phyloP scores from a whole-genome alignment of 2,113 vertebrate genomes.

The Tachuris rubrigastra region DNA sequence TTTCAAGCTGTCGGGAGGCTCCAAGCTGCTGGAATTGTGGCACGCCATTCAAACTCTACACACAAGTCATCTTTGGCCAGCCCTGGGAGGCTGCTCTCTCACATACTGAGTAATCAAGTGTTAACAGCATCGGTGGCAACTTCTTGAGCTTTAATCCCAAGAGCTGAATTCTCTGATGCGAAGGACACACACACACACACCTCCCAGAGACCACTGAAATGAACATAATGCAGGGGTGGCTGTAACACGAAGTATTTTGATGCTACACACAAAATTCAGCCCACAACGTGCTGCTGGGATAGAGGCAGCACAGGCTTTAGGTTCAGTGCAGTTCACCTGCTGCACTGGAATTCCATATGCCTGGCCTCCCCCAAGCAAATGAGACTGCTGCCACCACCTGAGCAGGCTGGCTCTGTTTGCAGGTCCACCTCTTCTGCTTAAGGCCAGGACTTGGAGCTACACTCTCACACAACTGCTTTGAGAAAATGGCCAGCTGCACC shows the following conservation, averaged over 20 bases:
- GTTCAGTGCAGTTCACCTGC: neutral
- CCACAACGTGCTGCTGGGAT: neutral
- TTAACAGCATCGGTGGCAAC: neutral
- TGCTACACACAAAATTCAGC: neutral
- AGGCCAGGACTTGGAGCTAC: neutral
- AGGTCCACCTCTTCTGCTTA: neutral
- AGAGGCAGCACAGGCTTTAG: neutral
- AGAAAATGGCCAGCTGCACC: neutral
- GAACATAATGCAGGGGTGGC: neutral
- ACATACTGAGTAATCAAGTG: neutral
- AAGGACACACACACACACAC: neutral
- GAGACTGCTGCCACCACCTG: neutral
- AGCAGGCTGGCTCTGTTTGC: neutral
- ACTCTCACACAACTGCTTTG: neutral
- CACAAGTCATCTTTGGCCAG: neutral
- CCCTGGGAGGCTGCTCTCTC: neutral
- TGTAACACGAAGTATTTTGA: neutral
- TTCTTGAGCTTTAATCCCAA: neutral
- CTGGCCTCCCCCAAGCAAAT: accelerated
- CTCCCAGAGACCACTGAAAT: neutral
- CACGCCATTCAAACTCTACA: neutral
- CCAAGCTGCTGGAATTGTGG: neutral
- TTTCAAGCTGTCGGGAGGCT: neutral
- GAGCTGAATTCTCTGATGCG: neutral
- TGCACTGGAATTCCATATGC: neutral